Percentiles rank a stretch among this genome's conserved stretches.
phyloP scores from a whole-genome alignment of 2,888 invertebrate species.

The Sipha maydis region DNA sequence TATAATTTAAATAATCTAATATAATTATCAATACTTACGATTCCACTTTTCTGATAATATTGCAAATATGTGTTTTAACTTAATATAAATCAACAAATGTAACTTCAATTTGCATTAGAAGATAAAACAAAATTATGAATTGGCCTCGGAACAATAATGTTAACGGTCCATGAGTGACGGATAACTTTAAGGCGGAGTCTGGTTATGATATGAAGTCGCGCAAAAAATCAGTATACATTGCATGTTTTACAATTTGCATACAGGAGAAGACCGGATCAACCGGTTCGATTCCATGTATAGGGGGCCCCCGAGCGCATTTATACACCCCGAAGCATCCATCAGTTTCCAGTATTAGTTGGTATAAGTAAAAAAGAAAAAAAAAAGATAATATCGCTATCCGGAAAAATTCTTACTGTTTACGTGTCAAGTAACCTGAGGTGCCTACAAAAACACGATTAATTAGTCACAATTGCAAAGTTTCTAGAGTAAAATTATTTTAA shows the following conservation, averaged over 20 bases:
- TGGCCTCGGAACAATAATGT: not conserved
- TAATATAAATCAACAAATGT: not conserved
- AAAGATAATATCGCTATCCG: conserved; percentile 38
- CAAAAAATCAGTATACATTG: conserved; percentile 39
- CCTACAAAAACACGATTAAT: conserved; percentile 38
- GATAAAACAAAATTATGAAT: not conserved
- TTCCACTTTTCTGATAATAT: not conserved
- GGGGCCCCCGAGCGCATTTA: conserved; percentile 3
- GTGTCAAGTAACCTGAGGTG: conserved; percentile 24
- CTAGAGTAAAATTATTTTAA: not conserved
- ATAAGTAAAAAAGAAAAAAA: not conserved
- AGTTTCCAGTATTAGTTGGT: conserved; percentile 1
- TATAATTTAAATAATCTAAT: not conserved
- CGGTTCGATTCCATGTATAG: conserved; percentile 43
- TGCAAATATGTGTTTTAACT: not conserved
- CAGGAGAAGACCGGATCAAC: conserved; percentile 56
- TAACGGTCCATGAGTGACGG: conserved; percentile 43
- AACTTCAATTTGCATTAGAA: not conserved
- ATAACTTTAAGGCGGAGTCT: conserved; percentile 36
- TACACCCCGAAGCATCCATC: conserved; percentile 41
- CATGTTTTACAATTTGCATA: conserved; percentile 35
- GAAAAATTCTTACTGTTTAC: conserved; percentile 19
- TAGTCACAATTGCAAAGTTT: not conserved
- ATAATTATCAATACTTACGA: not conserved
- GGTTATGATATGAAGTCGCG: conserved; percentile 46